Conservation (phyloP, 2,888 invertebrate genomes). For the Cinara cedri region DNA sequence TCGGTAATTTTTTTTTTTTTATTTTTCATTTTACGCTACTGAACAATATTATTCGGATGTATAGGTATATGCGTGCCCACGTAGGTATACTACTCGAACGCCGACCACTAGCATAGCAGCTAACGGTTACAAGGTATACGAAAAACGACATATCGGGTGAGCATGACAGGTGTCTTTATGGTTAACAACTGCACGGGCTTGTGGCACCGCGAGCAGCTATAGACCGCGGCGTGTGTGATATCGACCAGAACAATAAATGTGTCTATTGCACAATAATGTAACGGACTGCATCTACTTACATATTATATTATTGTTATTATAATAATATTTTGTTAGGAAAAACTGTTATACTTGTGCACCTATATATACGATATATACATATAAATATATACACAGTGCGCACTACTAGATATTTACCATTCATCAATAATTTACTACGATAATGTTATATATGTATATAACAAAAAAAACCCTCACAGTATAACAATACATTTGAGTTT, state of each 20-base stretch:
- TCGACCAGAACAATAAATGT: constrained; percentile 37
- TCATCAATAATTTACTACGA: no score
- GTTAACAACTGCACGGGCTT: constrained; percentile 3
- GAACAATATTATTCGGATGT: not conserved
- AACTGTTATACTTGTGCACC: no score
- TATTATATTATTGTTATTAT: not conserved
- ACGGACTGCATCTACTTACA: not conserved
- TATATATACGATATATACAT: no score
- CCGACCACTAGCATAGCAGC: no score
- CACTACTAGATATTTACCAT: no score
- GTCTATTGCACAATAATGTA: constrained; percentile 18
- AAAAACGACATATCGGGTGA: constrained; percentile 40
- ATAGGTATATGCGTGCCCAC: not conserved
- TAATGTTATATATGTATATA: no score
- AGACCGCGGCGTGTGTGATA: constrained; percentile 2
- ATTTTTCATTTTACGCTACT: not conserved
- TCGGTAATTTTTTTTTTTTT: not conserved
- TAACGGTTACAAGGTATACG: constrained; percentile 13
- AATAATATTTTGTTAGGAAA: no score
- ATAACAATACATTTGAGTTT: no score
- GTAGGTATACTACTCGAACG: no score
- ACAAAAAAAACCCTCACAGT: no score
- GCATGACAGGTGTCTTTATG: constrained; percentile 36
- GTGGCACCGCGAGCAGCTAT: no score
- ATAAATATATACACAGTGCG: no score